Base-by-base conservation (phyloP, 2,888 invertebrate genomes). In the Aleiodes testaceus region DNA sequence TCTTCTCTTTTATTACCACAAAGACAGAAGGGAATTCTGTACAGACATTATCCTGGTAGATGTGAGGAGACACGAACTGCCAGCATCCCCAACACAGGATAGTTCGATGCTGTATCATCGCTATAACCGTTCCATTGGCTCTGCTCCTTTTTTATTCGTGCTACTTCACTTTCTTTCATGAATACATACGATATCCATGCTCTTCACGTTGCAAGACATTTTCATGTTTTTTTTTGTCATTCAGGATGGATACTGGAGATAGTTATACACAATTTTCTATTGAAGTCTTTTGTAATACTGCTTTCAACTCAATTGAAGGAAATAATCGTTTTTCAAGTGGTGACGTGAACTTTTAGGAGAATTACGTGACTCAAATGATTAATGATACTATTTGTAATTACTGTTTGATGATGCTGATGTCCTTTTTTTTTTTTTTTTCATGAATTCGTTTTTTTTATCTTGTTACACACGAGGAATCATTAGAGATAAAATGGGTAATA, bases 241-340 rank as follows among this genome's bases (percentile, higher is more conserved):
- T 14, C 30, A 20, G 20, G 26, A 30, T 22, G 36, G 36, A 36
- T 36, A 36, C 22, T 53, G 26, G n/a, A 4, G n/a, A 22, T 26
- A 14, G 53, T 53, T 26, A 22, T 30, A 22, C 22, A 12, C 26
- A 26, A 53, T 53, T 26, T 30, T 30, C 53, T 30, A 53, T 53
- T 53, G n/a, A n/a, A 53, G 53, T 53, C 30, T 53, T 53, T n/a
- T 12, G 36, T 36, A 36, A 36, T 36, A 36, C 36, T 36, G 7
- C 30, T 45, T 45, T n/a, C n/a, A 45, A n/a, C 22, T 26, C 53
- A 26, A 55, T 55, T 55, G 22, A 59, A 36, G 14, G 16, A 59
- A 18, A 26, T 59, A 59, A 59, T 59, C 59, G 59, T 42, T 59
- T 36, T 42, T 18, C 59, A 59, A 59, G 42, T 59, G 36, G 59